These are phyloP conservation scores for Baccha elongata DNA, from an alignment of 2,888 invertebrate species.

Conservation along the genomic window DNA sequence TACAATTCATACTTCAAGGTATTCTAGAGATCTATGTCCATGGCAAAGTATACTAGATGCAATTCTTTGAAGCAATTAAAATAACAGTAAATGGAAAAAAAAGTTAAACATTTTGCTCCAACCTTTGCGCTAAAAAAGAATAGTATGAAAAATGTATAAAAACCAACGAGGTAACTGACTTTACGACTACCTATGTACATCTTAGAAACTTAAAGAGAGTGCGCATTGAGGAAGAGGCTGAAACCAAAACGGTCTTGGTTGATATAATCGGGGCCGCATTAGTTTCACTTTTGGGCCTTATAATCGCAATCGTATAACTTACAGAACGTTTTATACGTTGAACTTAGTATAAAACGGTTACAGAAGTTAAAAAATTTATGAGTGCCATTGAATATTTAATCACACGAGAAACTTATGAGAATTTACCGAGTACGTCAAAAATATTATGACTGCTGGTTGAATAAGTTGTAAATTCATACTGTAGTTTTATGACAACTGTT, in stretches of 20 bases:
- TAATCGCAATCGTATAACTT: no score
- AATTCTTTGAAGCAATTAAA: slow-evolving; percentile 71
- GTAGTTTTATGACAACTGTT: no score
- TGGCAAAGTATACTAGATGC: slow-evolving; percentile 26
- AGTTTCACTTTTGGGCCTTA: not conserved
- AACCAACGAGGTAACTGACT: slow-evolving; percentile 66
- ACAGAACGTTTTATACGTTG: no score
- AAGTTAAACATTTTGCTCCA: slow-evolving; percentile 56
- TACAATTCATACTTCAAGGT: slow-evolving; percentile 41
- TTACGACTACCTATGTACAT: slow-evolving; percentile 41
- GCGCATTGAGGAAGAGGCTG: slow-evolving; percentile 25
- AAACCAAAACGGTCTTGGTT: slow-evolving; percentile 19
- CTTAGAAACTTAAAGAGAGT: slow-evolving; percentile 24
- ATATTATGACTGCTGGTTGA: no score
- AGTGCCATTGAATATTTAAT: no score
- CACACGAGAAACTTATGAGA: no score
- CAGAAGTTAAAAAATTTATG: no score
- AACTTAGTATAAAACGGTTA: no score
- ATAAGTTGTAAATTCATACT: no score
- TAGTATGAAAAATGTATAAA: slow-evolving; percentile 25
- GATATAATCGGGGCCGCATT: slow-evolving; percentile 8
- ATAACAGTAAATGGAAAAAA: slow-evolving; percentile 65
- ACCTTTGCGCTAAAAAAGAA: slow-evolving; percentile 35
- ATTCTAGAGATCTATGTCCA: slow-evolving; percentile 36
- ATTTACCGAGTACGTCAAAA: no score